A percentile compares a stretch with the other conserved stretches of the same genome.
phyloP scores from a whole-genome alignment of 2,113 vertebrate genomes.

The Silurus asotus region DNA sequence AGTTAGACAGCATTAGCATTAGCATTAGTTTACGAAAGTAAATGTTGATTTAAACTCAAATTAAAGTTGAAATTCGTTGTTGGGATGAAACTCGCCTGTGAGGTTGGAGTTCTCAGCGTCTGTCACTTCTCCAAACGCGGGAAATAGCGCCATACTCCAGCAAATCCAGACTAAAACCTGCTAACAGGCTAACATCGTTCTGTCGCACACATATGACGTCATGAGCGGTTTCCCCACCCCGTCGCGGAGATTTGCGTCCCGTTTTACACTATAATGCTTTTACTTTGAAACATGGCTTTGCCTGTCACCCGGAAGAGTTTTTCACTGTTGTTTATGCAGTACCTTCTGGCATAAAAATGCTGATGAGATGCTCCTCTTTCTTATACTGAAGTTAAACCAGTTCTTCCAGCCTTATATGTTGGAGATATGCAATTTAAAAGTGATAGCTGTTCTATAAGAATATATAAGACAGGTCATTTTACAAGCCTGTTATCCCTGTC shows the following conservation, averaged over 20 bases:
- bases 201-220: conserved; percentile 23
- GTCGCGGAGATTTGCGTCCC: background rate
- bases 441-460: no score
- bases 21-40: background rate
- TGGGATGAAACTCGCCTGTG: conserved; percentile 32
- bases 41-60: background rate
- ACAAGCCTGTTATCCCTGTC: no score
- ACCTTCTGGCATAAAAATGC: no score
- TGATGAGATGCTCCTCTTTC: no score
- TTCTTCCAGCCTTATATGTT: no score
- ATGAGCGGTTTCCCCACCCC: background rate
- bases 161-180: background rate
- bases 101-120: conserved; percentile 35
- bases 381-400: no score
- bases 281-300: no score
- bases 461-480: no score
- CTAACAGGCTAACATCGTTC: background rate
- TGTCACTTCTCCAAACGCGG: conserved; percentile 48
- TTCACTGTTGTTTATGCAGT: no score
- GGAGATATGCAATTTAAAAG: no score
- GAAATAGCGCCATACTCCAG: conserved; percentile 58
- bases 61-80: background rate
- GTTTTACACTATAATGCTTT: no score
- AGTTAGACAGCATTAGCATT: background rate
- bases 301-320: no score